Percentiles rank a stretch among this genome's conserved stretches.
These are phyloP conservation scores for Chiloscyllium plagiosum DNA, from an alignment of 2,113 vertebrate genomes.

Conservation along the genomic window DNA sequence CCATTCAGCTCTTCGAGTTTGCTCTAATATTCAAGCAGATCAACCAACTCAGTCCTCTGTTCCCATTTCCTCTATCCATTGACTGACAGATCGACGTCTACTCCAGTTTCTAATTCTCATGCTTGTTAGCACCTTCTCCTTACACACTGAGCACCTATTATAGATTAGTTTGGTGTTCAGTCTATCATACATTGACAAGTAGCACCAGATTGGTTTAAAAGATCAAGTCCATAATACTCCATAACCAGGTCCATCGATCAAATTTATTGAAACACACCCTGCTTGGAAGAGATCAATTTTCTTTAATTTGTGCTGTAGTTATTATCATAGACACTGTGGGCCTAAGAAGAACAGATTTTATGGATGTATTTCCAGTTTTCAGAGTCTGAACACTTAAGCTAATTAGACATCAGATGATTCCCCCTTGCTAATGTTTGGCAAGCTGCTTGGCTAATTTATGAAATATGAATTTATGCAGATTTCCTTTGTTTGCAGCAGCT, in stretches of 20 bases:
- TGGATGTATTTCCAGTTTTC: not conserved
- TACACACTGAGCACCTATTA: not conserved
- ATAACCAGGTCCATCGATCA: not conserved
- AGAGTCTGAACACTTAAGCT: conserved; percentile 13
- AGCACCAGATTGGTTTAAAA: not conserved
- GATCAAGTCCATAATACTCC: not conserved
- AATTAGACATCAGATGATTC: conserved; percentile 29
- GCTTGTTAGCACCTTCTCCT: not conserved
- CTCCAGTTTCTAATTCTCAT: too few species aligned
- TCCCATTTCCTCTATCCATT: not conserved
- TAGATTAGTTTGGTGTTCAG: not conserved
- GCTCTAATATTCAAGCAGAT: too few species aligned
- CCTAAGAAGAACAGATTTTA: not conserved
- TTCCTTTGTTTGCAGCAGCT: conserved; percentile 31
- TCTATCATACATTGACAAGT: not conserved
- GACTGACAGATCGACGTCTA: not conserved
- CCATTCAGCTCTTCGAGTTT: too few species aligned
- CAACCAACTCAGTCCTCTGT: too few species aligned
- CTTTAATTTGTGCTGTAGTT: not conserved
- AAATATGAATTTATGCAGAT: conserved; percentile 36
- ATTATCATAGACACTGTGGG: not conserved
- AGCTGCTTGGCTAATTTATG: conserved; percentile 32
- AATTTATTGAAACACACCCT: conserved; percentile 1
- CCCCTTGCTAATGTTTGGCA: conserved; percentile 28
- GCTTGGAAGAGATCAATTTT: not conserved